Conservation (phyloP, 1,140 invertebrate species). For the Asobara japonica region DNA sequence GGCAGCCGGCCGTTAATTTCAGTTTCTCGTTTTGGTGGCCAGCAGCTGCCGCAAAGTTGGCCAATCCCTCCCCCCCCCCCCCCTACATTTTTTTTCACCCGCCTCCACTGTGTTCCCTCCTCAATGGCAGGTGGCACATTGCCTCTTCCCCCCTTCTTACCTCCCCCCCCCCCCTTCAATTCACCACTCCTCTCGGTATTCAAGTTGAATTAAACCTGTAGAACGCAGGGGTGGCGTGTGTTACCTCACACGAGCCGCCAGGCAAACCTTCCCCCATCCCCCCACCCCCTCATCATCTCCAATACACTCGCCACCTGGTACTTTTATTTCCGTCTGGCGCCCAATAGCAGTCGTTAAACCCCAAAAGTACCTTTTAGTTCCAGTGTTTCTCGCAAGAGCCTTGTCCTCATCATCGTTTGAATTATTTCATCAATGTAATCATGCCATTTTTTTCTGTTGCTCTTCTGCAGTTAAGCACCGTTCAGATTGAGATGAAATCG, state of each 20-base stretch:
- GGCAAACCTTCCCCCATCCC: conserved; percentile 4
- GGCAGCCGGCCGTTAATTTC: conserved; percentile 52
- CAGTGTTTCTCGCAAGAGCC: neutral
- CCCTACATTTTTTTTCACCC: conserved; percentile 13
- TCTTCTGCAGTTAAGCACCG: conserved; percentile 65
- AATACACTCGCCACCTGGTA: conserved; percentile 23
- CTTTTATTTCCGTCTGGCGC: neutral
- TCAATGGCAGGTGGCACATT: conserved; percentile 24
- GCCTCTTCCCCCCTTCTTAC: conserved; percentile 7
- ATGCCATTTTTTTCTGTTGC: conserved; percentile 28
- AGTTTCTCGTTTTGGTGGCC: conserved; percentile 57
- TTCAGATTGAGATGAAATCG: conserved; percentile 68
- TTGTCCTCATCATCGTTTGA: neutral
- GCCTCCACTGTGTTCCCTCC: conserved; percentile 40
- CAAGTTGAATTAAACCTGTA: conserved; percentile 9
- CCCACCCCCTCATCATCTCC: neutral
- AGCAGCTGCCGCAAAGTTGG: conserved; percentile 55
- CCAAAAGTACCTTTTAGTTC: neutral
- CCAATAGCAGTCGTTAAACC: neutral
- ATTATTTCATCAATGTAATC: conserved; percentile 13
- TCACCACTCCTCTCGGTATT: conserved; percentile 27
- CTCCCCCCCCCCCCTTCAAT: conserved; percentile 3
- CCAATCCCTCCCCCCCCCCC: neutral
- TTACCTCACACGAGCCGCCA: conserved; percentile 38
- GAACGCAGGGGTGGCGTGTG: conserved; percentile 27